These are phyloP conservation scores for Neodiprion lecontei DNA, from an alignment of 1,140 invertebrate genomes.

Conservation along the genomic window DNA sequence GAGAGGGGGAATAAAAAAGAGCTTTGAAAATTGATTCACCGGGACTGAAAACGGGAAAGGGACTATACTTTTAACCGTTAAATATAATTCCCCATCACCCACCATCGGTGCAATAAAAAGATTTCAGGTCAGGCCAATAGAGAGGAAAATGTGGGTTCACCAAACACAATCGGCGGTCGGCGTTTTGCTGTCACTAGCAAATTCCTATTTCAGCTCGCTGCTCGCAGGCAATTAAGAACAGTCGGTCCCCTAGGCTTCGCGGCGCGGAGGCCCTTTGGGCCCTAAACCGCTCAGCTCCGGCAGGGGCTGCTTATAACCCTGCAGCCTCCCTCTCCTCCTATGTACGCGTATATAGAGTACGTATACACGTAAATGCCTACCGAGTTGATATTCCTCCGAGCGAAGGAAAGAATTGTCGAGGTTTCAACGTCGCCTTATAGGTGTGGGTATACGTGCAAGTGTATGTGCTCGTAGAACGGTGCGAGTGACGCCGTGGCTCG, in stretches of 20 bases:
- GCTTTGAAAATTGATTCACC: too few species aligned
- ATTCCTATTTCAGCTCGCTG: slow-evolving; percentile 45
- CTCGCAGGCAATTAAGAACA: slow-evolving; percentile 59
- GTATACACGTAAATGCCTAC: background rate
- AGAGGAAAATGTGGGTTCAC: background rate
- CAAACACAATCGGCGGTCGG: background rate
- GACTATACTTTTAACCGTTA: background rate
- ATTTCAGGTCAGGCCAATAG: background rate
- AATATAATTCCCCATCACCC: background rate
- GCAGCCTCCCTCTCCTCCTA: background rate
- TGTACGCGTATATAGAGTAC: too few species aligned
- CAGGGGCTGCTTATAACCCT: too few species aligned
- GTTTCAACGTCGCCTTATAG: background rate
- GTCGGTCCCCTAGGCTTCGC: slow-evolving; percentile 47
- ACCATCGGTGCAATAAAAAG: background rate
- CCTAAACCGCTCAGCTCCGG: background rate
- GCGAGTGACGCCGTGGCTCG: slow-evolving; percentile 5
- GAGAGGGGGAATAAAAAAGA: too few species aligned
- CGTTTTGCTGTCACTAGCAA: background rate
- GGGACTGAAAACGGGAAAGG: background rate
- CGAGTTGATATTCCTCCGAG: background rate
- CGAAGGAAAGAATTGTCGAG: background rate
- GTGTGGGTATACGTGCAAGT: background rate
- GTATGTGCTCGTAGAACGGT: background rate
- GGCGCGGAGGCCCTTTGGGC: background rate